Evolutionary conservation across 2,113 vertebrate species (phyloP).

Genomic region (Hydrochoerus hydrochaeris): DNA sequence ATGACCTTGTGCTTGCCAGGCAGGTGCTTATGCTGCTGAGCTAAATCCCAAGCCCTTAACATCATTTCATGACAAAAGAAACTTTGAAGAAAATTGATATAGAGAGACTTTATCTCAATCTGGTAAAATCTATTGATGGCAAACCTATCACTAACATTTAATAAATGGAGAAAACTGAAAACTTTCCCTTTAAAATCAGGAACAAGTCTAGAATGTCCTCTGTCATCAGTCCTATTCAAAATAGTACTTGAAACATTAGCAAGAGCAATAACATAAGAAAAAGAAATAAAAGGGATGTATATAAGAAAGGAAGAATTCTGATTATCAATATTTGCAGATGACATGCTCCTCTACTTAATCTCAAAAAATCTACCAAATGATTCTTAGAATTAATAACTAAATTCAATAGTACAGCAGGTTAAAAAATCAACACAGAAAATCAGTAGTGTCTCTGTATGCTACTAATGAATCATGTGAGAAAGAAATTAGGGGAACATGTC

Average conservation of each 20-base stretch:
- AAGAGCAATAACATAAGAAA: background rate
- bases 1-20: too few species aligned
- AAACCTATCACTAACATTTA: background rate
- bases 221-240: background rate
- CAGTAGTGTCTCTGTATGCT: background rate
- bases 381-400: background rate
- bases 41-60: background rate
- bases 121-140: background rate
- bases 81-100: background rate
- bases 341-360: background rate
- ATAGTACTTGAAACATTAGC: background rate
- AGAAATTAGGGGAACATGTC: background rate
- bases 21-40: too few species aligned
- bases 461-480: background rate
- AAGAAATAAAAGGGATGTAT: background rate
- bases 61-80: background rate
- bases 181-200: background rate
- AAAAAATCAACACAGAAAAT: background rate
- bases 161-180: background rate
- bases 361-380: background rate
- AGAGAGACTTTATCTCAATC: background rate
- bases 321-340: background rate
- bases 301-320: background rate
- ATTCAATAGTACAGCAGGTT: background rate
- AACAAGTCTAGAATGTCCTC: background rate